These are phyloP conservation scores for Aphidius colemani DNA, from an alignment of 2,888 invertebrate species.

Conservation along the genomic window DNA sequence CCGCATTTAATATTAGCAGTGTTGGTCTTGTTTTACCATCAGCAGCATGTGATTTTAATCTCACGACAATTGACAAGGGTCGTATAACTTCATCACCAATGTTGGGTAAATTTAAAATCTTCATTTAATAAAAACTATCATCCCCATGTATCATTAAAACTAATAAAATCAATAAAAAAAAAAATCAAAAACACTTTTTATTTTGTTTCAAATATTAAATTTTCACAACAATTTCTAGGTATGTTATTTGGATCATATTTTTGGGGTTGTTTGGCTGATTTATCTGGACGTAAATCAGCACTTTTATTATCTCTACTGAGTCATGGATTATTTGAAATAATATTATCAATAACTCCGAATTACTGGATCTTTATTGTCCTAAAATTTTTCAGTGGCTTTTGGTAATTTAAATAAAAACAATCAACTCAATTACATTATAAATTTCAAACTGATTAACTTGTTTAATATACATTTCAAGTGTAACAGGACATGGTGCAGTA, in stretches of 20 bases:
- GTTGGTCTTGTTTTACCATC: slow-evolving; percentile 84
- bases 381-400: slow-evolving; percentile 70
- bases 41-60: slow-evolving; percentile 80
- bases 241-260: slow-evolving; percentile 74
- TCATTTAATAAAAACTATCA: not conserved
- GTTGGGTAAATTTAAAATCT: slow-evolving; percentile 64
- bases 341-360: slow-evolving; percentile 65
- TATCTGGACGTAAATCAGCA: slow-evolving; percentile 69
- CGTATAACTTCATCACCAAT: slow-evolving; percentile 79
- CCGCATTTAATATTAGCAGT: slow-evolving; percentile 79
- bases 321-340: slow-evolving; percentile 66
- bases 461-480: slow-evolving; percentile 60
- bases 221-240: slow-evolving; percentile 55
- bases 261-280: slow-evolving; percentile 75
- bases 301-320: slow-evolving; percentile 68
- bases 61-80: slow-evolving; percentile 79
- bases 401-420: slow-evolving; percentile 53
- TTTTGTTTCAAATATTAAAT: too few relatives aligned
- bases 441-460: not conserved
- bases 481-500: slow-evolving; percentile 79
- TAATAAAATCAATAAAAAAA: too few relatives aligned
- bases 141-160: not conserved
- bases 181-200: not conserved
- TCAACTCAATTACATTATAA: too few relatives aligned
- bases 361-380: slow-evolving; percentile 67